Evolutionary conservation across 2,888 invertebrate genomes (phyloP).

Genomic region (Drosophila nr. perissopoda): DNA sequence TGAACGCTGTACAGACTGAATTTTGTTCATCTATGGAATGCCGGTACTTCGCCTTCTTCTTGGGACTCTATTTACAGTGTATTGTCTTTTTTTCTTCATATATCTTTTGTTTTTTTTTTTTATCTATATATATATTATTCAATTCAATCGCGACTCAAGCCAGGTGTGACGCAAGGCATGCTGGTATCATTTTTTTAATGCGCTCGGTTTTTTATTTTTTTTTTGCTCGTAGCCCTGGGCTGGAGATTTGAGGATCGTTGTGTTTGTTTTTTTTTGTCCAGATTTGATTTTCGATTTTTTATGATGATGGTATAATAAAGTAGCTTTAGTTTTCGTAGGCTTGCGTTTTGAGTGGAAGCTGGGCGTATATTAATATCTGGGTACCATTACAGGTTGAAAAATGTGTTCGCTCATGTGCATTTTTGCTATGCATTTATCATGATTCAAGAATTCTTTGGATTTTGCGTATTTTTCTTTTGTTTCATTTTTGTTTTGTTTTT

Average conservation of each 20-base stretch:
- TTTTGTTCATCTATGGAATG: conserved; percentile 35
- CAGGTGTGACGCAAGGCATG: conserved; percentile 81
- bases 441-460: conserved; percentile 21
- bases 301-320: conserved; percentile 35
- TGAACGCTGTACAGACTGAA: conserved; percentile 42
- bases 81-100: conserved; percentile 31
- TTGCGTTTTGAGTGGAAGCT: conserved; percentile 78
- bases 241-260: conserved; percentile 45
- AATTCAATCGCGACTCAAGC: conserved; percentile 81
- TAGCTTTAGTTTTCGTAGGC: conserved; percentile 46
- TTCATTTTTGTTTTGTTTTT: conserved; percentile 12
- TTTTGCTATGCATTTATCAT: conserved; percentile 52
- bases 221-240: conserved; percentile 71
- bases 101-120: conserved; percentile 20
- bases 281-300: conserved; percentile 38
- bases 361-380: conserved; percentile 84
- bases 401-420: conserved; percentile 68
- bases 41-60: conserved; percentile 22
- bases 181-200: conserved; percentile 55
- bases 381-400: conserved; percentile 82
- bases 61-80: conserved; percentile 68
- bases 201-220: conserved; percentile 51
- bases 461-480: neutral
- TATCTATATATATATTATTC: conserved; percentile 54
- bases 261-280: conserved; percentile 31